phyloP scores from a whole-genome alignment of 1,140 invertebrate species.

The Drosophila watanabei region DNA sequence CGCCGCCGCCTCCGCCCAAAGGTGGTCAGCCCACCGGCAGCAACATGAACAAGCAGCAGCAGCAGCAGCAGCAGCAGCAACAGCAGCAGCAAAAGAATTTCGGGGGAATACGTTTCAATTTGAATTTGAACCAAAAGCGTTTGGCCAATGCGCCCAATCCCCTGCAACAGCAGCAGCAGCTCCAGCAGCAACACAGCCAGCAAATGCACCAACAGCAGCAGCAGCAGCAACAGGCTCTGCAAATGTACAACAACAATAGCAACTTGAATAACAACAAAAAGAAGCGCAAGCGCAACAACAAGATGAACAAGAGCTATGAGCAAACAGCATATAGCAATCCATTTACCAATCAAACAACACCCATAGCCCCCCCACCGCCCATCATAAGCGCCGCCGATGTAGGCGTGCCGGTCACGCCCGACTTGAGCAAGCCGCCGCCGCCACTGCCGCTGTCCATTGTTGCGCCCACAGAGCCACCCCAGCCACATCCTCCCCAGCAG shows the following conservation, averaged over 20 bases:
- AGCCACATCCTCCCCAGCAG: conserved; percentile 12
- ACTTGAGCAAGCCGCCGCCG: conserved; percentile 72
- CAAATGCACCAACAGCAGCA: conserved; percentile 72
- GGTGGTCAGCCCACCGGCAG: conserved; percentile 27
- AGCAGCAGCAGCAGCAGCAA: conserved; percentile 47
- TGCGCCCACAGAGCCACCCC: conserved; percentile 12
- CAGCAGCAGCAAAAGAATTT: conserved; percentile 75
- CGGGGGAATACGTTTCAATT: conserved; percentile 85
- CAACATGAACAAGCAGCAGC: conserved; percentile 21
- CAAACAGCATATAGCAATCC: conserved; percentile 84
- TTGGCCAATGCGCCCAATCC: conserved; percentile 76
- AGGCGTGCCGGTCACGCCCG: conserved; percentile 58
- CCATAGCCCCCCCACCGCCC: conserved; percentile 48
- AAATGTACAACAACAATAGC: conserved; percentile 37
- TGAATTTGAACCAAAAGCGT: conserved; percentile 82
- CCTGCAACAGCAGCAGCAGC: conserved; percentile 77
- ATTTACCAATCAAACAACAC: conserved; percentile 54
- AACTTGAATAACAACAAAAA: conserved; percentile 87
- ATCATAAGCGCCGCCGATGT: conserved; percentile 36
- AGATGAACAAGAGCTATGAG: conserved; percentile 82
- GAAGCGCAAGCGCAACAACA: conserved; percentile 91
- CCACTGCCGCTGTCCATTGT: conserved; percentile 54
- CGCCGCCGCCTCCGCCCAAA: conserved; percentile 69
- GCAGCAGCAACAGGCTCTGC: conserved; percentile 25
- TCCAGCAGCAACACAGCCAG: conserved; percentile 70